Percentiles rank a stretch among this genome's conserved stretches.
Evolutionary conservation across 1,140 invertebrate genomes (phyloP).

Genomic region (Drosophila fuyamai): DNA sequence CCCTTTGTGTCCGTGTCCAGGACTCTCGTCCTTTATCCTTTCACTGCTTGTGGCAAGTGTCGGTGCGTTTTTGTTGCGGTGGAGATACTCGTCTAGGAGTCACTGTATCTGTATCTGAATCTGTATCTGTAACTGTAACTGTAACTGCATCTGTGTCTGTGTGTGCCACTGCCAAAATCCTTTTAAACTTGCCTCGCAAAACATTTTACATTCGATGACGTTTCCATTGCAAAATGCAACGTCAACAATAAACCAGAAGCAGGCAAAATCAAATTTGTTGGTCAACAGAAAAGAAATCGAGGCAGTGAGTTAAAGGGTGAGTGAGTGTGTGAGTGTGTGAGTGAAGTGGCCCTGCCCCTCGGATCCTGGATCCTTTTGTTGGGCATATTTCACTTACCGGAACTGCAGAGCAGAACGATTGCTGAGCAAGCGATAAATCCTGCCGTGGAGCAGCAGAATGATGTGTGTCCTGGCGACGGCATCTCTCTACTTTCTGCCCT

Average conservation of each 20-base stretch:
- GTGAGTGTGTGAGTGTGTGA: slow-evolving; percentile 18
- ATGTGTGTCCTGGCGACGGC: slow-evolving; percentile 70
- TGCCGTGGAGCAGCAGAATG: slow-evolving; percentile 70
- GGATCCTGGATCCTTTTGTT: slow-evolving; percentile 28
- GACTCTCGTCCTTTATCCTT: not conserved
- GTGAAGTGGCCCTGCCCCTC: slow-evolving; percentile 1
- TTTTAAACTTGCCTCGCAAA: slow-evolving; percentile 68
- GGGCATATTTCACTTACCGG: slow-evolving; percentile 84
- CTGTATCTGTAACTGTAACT: slow-evolving; percentile 1
- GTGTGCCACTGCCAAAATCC: slow-evolving; percentile 47
- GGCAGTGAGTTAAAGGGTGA: slow-evolving; percentile 34
- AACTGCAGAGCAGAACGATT: slow-evolving; percentile 84
- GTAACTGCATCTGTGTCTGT: slow-evolving; percentile 1
- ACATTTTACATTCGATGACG: slow-evolving; percentile 81
- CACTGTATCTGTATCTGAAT: slow-evolving; percentile 8
- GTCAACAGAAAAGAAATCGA: slow-evolving; percentile 21
- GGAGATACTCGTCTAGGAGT: slow-evolving; percentile 12
- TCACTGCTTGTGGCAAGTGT: slow-evolving; percentile 51
- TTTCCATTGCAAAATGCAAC: slow-evolving; percentile 81
- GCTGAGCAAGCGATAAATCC: slow-evolving; percentile 84
- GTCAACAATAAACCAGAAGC: slow-evolving; percentile 70
- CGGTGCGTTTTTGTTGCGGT: slow-evolving; percentile 49
- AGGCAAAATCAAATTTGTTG: slow-evolving; percentile 25
- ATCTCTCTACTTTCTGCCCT: slow-evolving; percentile 34
- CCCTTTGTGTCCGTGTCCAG: slow-evolving; percentile 16